Conservation (phyloP, 2,888 invertebrate species). For the Tachystola acroxantha region DNA sequence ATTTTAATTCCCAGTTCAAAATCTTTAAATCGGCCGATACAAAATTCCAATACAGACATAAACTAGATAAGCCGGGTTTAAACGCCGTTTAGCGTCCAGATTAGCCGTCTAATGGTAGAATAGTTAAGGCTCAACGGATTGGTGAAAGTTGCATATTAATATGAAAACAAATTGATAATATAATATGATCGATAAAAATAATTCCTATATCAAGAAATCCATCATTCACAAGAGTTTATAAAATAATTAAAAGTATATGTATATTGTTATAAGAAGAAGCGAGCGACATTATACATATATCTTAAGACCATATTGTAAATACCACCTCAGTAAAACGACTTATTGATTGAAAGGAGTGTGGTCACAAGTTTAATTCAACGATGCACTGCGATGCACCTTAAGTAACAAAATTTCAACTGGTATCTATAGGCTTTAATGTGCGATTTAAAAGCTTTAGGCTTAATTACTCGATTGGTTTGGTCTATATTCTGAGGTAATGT, state of each 20-base stretch:
- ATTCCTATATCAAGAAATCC: no score
- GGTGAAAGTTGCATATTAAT: no score
- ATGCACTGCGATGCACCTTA: no score
- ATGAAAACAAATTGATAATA: background rate
- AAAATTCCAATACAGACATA: conserved; percentile 45
- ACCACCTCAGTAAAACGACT: no score
- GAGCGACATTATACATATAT: no score
- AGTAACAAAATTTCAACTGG: conserved; percentile 45
- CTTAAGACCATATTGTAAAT: no score
- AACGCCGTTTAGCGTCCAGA: conserved; percentile 39
- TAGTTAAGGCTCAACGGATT: conserved; percentile 10
- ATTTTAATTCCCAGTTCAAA: conserved; percentile 24
- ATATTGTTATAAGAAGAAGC: no score
- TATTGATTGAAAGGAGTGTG: no score
- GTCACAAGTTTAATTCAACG: no score
- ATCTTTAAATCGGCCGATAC: conserved; percentile 35
- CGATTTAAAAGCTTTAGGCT: conserved; percentile 46
- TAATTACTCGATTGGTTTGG: conserved; percentile 49
- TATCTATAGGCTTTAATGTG: conserved; percentile 45
- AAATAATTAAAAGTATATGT: no score
- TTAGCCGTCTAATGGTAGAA: conserved; percentile 32
- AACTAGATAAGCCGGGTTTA: conserved; percentile 48
- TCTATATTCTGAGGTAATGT: conserved; percentile 27
- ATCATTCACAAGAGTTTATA: no score
- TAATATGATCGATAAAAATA: background rate